Evolutionary conservation across 1,140 invertebrate genomes (phyloP).

Genomic region (Elysia chlorotica): DNA sequence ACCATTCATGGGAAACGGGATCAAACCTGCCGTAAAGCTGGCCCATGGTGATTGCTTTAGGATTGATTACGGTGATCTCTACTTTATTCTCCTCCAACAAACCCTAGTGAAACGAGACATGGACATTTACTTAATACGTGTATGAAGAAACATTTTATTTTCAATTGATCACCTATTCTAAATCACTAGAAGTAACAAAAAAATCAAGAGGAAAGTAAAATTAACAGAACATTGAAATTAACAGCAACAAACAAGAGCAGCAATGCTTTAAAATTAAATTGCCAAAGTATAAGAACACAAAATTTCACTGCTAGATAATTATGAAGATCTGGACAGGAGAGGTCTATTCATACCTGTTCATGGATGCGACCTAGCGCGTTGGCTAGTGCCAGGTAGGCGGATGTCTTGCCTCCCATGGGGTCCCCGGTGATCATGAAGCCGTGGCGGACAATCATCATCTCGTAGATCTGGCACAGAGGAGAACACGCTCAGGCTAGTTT

Average conservation of each 20-base stretch:
- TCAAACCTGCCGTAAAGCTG: conserved; percentile 22
- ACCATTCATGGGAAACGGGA: conserved; percentile 76
- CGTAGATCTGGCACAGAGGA: conserved; percentile 72
- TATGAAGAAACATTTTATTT: too few relatives aligned
- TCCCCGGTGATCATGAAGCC: conserved; percentile 85
- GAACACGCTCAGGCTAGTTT: background rate
- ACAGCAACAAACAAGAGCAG: too few relatives aligned
- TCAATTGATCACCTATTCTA: too few relatives aligned
- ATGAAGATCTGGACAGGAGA: too few relatives aligned
- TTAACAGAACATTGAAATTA: too few relatives aligned
- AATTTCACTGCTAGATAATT: too few relatives aligned
- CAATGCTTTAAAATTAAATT: too few relatives aligned
- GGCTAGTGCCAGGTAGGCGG: conserved; percentile 70
- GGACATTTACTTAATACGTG: too few relatives aligned
- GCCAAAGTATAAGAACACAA: too few relatives aligned
- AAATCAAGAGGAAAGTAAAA: too few relatives aligned
- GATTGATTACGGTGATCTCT: conserved; percentile 87
- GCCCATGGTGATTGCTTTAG: conserved; percentile 67
- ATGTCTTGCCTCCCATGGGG: conserved; percentile 72
- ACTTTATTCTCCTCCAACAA: conserved; percentile 82
- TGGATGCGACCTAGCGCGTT: conserved; percentile 77
- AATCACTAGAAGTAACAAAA: too few relatives aligned
- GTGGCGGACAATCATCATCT: conserved; percentile 91
- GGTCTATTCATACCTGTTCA: too few relatives aligned
- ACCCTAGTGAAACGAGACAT: conserved; percentile 40